A percentile compares a stretch with the other conserved stretches of the same genome.
Conservation (phyloP, 1,140 invertebrate genomes). For the Aphelinus atriplicis region DNA sequence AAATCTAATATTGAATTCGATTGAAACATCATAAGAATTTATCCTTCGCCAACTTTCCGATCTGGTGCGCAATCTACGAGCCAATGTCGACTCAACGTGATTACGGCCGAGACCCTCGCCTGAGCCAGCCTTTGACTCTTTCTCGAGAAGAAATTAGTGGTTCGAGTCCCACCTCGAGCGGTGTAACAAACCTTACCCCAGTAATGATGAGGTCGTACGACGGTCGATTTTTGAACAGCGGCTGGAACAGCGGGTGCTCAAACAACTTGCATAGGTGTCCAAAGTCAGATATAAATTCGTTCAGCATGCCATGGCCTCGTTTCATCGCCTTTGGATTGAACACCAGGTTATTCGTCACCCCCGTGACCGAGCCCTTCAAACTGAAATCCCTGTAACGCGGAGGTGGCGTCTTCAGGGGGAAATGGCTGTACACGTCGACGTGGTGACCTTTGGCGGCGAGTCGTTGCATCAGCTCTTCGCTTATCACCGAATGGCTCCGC, state of each 20-base stretch:
- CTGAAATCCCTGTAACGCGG: conserved; percentile 55
- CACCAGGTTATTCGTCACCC: conserved; percentile 39
- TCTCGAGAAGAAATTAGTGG: too few relatives aligned
- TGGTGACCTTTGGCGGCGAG: conserved; percentile 67
- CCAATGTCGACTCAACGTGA: too few relatives aligned
- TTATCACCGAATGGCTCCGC: conserved; percentile 68
- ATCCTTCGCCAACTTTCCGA: too few relatives aligned
- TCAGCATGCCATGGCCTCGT: neutral
- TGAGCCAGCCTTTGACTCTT: too few relatives aligned
- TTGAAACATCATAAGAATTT: too few relatives aligned
- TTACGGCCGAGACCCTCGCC: too few relatives aligned
- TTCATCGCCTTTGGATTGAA: too few relatives aligned
- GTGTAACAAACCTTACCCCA: conserved; percentile 13
- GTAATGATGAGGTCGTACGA: conserved; percentile 35
- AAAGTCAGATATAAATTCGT: too few relatives aligned
- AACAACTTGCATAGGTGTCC: conserved; percentile 1
- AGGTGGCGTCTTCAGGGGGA: conserved; percentile 53
- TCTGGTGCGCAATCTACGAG: too few relatives aligned
- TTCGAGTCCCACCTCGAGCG: too few relatives aligned
- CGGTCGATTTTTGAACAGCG: conserved; percentile 24
- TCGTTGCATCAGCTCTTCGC: conserved; percentile 64
- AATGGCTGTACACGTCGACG: conserved; percentile 68
- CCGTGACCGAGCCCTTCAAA: conserved; percentile 44
- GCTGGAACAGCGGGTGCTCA: conserved; percentile 17
- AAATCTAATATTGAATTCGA: conserved; percentile 42